A percentile compares a stretch with the other conserved stretches of the same genome.
Conservation (phyloP, 2,113 vertebrate genomes). For the Prinia subflava region DNA sequence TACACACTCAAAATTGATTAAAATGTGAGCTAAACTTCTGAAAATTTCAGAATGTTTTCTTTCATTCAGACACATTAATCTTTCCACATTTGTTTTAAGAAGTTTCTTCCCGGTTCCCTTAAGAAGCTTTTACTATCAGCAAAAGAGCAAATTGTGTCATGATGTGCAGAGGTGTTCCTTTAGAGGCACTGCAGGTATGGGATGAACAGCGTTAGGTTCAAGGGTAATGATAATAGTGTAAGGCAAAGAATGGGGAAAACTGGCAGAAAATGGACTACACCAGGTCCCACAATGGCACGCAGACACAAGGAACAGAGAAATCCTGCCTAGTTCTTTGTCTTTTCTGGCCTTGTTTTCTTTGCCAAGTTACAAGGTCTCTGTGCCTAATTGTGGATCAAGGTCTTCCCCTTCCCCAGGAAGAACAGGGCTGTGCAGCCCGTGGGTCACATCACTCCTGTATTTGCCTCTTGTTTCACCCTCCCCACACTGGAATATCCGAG, state of each 20-base stretch:
- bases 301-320: background rate
- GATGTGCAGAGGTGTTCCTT: background rate
- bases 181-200: background rate
- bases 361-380: background rate
- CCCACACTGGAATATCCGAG: background rate
- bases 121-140: background rate
- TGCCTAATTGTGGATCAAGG: background rate
- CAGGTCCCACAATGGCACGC: background rate
- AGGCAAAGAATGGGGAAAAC: background rate
- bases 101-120: background rate
- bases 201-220: background rate
- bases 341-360: background rate
- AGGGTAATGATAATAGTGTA: background rate
- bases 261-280: background rate
- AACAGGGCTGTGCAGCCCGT: background rate
- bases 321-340: background rate
- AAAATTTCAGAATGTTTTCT: background rate
- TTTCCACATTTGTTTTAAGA: background rate
- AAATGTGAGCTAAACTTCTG: background rate
- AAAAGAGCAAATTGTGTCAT: background rate
- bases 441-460: background rate
- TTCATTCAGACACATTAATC: background rate
- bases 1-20: background rate
- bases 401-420: background rate
- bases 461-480: background rate